A percentile compares a stretch with the other conserved stretches of the same genome.
These are phyloP conservation scores for Tragelaphus imberbis DNA, from an alignment of 2,113 vertebrate species.

Conservation along the genomic window DNA sequence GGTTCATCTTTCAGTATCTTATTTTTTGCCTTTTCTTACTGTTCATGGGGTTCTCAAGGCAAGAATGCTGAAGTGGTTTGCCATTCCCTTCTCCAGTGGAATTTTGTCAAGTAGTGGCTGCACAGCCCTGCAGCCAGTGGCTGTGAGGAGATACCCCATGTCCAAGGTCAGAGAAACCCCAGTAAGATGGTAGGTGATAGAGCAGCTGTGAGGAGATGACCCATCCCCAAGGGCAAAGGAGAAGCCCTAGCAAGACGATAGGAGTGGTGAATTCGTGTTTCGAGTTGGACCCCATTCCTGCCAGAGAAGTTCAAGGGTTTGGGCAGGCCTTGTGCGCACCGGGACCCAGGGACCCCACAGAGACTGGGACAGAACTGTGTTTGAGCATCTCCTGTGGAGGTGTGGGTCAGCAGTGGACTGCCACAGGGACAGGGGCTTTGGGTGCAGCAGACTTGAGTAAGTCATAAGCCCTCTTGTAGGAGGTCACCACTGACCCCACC, in stretches of 20 bases:
- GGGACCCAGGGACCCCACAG: background rate
- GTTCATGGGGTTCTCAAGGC: background rate
- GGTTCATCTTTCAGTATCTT: background rate
- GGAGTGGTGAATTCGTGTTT: background rate
- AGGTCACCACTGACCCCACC: rapidly evolving
- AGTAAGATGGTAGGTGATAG: background rate
- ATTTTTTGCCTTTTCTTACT: background rate
- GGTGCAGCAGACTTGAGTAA: background rate
- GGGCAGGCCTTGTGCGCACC: background rate
- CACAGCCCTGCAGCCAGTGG: rapidly evolving
- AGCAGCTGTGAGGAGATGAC: background rate
- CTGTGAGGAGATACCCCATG: background rate
- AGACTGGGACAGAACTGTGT: background rate
- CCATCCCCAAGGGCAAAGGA: background rate
- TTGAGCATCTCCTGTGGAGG: background rate
- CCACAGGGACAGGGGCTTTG: rapidly evolving
- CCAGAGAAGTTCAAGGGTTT: background rate
- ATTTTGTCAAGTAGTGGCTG: background rate
- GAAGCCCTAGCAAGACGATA: background rate
- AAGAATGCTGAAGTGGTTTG: background rate
- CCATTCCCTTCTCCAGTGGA: background rate
- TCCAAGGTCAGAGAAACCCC: background rate
- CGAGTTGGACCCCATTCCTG: background rate
- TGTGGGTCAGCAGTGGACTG: background rate
- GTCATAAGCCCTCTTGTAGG: background rate